These are phyloP conservation scores for Psittacula echo DNA, from an alignment of 2,797 vertebrate species.

Conservation along the genomic window DNA sequence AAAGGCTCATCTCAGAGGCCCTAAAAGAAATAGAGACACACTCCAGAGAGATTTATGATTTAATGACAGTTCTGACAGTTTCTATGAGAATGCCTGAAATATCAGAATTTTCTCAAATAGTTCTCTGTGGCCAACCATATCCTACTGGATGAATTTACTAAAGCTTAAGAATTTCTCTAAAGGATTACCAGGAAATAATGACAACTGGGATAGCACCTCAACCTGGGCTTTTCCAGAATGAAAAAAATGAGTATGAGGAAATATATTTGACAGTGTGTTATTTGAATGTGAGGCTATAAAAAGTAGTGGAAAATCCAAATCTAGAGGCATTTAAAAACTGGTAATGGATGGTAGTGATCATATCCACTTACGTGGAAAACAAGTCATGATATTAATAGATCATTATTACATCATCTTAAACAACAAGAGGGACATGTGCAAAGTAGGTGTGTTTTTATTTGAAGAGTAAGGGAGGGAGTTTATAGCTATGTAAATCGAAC, in stretches of 20 bases:
- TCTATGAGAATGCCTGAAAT: not conserved
- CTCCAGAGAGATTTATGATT: not conserved
- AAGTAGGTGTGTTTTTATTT: not conserved
- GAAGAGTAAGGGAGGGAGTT: not conserved
- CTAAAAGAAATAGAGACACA: not conserved
- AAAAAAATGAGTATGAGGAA: not conserved
- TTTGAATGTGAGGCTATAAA: not conserved
- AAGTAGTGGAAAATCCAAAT: not conserved
- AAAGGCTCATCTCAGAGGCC: slow-evolving; percentile 2
- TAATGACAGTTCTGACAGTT: not conserved
- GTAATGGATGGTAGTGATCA: fast-evolving
- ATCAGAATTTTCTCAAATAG: not conserved
- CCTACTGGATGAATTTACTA: not conserved
- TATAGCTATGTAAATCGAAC: not conserved
- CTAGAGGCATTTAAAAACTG: not conserved
- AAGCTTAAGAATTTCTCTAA: not conserved
- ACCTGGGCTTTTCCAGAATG: not conserved
- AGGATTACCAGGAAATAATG: not conserved
- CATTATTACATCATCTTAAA: not conserved
- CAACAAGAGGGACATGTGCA: not conserved
- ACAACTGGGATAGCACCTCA: not conserved
- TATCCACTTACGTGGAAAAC: not conserved
- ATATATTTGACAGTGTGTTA: not conserved
- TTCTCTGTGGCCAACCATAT: not conserved
- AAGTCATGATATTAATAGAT: not conserved